Evolutionary conservation across 2,888 invertebrate genomes (phyloP).

Genomic region (Mylabris sibirica): DNA sequence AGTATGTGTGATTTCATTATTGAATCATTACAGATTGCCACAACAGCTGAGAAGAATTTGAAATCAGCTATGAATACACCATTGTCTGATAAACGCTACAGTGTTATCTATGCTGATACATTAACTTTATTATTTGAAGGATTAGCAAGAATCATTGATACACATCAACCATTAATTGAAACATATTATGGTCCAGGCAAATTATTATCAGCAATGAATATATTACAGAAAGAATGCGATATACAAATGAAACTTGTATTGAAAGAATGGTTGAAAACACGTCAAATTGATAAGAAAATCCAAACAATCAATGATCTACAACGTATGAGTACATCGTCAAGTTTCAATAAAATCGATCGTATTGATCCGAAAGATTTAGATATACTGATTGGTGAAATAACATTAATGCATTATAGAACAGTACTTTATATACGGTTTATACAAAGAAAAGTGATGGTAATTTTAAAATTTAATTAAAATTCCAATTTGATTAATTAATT

Average conservation of each 20-base stretch:
- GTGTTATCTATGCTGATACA: conserved; percentile 85
- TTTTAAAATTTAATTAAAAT: conserved; percentile 38
- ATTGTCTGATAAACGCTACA: conserved; percentile 73
- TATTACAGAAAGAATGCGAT: conserved; percentile 84
- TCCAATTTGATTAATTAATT: not conserved
- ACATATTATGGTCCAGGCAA: conserved; percentile 86
- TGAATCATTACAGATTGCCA: conserved; percentile 63
- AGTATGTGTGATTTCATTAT: conserved; percentile 17
- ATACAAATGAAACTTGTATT: conserved; percentile 69
- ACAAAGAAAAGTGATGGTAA: conserved; percentile 75
- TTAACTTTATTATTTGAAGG: conserved; percentile 85
- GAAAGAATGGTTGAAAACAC: conserved; percentile 74
- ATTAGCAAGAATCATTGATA: conserved; percentile 82
- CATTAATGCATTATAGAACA: conserved; percentile 88
- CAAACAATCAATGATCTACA: conserved; percentile 69
- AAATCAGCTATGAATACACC: conserved; percentile 71
- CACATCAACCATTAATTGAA: conserved; percentile 88
- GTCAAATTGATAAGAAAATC: conserved; percentile 71
- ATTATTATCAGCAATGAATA: conserved; percentile 73
- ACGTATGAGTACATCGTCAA: conserved; percentile 57
- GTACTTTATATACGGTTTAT: conserved; percentile 92
- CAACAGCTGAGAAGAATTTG: conserved; percentile 76
- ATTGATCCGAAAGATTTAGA: conserved; percentile 86
- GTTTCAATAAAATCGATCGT: conserved; percentile 64
- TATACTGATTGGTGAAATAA: conserved; percentile 87